These are phyloP conservation scores for Falco berigora DNA, from an alignment of 2,797 vertebrate genomes.

Conservation along the genomic window DNA sequence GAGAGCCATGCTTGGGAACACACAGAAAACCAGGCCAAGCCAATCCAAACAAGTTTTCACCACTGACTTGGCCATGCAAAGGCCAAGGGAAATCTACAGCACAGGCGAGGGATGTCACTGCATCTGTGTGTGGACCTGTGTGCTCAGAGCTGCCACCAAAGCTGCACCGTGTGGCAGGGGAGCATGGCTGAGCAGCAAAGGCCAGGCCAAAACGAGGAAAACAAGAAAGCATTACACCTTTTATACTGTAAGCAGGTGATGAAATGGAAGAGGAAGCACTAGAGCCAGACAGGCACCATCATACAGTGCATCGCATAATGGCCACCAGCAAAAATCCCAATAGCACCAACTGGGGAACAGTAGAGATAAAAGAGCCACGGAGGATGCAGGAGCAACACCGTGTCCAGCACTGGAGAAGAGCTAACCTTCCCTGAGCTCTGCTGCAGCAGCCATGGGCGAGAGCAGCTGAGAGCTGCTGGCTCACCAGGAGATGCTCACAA, in stretches of 20 bases:
- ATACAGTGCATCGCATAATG: accelerated
- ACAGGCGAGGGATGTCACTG: neutral
- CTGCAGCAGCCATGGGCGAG: neutral
- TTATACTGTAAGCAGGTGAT: neutral
- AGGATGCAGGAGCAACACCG: neutral
- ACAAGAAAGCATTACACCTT: neutral
- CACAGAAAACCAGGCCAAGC: neutral
- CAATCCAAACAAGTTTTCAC: neutral
- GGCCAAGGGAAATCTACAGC: neutral
- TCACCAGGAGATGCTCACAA: neutral
- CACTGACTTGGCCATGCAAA: neutral
- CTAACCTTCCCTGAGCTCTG: too few species aligned
- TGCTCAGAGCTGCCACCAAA: neutral
- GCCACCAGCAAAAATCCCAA: neutral
- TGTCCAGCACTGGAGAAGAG: neutral
- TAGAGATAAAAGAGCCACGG: accelerated
- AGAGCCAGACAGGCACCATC: neutral
- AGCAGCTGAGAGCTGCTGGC: neutral
- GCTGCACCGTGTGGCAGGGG: neutral
- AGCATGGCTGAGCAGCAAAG: accelerated
- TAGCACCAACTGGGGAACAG: neutral
- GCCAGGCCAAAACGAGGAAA: accelerated
- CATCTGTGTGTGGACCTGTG: accelerated
- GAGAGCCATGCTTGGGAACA: neutral
- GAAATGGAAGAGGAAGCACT: neutral